Conservation (phyloP, 92 coral and sea anemone genomes). For the Paragorgia papillata region DNA sequence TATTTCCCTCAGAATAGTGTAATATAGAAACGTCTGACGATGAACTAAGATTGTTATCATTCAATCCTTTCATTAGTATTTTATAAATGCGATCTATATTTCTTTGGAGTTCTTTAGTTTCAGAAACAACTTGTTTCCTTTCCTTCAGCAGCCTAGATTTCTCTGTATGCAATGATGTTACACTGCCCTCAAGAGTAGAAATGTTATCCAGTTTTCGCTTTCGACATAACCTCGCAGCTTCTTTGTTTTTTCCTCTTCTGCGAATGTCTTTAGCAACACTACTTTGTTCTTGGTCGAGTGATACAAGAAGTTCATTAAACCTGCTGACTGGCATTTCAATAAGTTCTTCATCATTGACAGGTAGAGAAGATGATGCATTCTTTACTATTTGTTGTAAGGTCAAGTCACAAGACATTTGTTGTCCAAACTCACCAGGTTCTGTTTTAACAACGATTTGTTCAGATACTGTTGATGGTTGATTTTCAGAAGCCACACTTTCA, state of each 20-base stretch:
- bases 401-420: neutral
- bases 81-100: slow-evolving; percentile 53
- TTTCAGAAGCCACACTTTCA: neutral
- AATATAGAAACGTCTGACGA: slow-evolving; percentile 18
- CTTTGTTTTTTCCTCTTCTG: slow-evolving; percentile 92
- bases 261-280: slow-evolving; percentile 82
- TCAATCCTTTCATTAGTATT: slow-evolving; percentile 30
- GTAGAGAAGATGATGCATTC: slow-evolving; percentile 37
- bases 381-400: neutral
- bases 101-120: slow-evolving; percentile 64
- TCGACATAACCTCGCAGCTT: slow-evolving; percentile 93
- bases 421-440: neutral
- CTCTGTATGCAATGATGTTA: slow-evolving; percentile 50
- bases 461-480: slow-evolving; percentile 18
- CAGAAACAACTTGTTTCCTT: slow-evolving; percentile 64
- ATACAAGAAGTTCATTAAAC: slow-evolving; percentile 68
- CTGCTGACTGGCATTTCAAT: slow-evolving; percentile 84
- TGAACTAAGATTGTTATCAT: neutral
- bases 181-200: slow-evolving; percentile 64
- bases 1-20: slow-evolving; percentile 28
- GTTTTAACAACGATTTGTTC: slow-evolving; percentile 18
- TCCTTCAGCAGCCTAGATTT: slow-evolving; percentile 71
- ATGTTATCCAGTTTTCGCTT: slow-evolving; percentile 89
- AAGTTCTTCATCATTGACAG: slow-evolving; percentile 67
- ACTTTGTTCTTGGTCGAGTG: slow-evolving; percentile 64